Base-by-base conservation (phyloP, 2,888 invertebrate species). In the Troides helena region DNA sequence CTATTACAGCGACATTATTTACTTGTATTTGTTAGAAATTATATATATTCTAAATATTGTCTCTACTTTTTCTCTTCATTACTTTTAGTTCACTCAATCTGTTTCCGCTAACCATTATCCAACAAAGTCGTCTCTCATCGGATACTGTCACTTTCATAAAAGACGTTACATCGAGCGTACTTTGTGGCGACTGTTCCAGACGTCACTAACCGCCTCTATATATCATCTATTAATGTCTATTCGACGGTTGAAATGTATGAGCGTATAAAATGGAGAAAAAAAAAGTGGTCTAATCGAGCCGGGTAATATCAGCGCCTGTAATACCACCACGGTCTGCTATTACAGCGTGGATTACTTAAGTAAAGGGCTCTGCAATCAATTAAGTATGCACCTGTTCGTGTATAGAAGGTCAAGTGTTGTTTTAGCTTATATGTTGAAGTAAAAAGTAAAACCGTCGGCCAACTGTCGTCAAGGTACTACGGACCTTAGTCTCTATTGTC, bases 311-410 rank as follows among this genome's bases (percentile, higher is more conserved):
- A 14, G 58, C 36, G 30, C 50, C 21, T 69, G 62, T 67, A 43
- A 46, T 62, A 62, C 59, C 67, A 36, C 50, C 69, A 69, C 73
- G 65, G 68, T 63, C 71, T 66, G 61, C 64, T 73, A 74, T 74
- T 72, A 74, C 71, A 71, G 65, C 67, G 68, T 72, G 72, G 72
- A 72, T 76, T 74, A 73, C 74, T 72, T 73, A 62, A 12, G 65
- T 74, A 72, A 69, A 71, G 69, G 72, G 68, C 67, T 68, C 64
- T 64, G 73, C 72, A 71, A 76, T 74, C 71, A 74, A 77, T 77
- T 76, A 76, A 73, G 70, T 61, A 69, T 72, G 71, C 75, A 75
- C 71, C 73, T 75, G 72, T 61, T 68, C 65, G 50, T 43, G 60
- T 25, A 67, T 59, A 60, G 67, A 70, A 70, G 70, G 70, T 70